Conservation (phyloP, 2,888 invertebrate species). For the Troides aeacus region DNA sequence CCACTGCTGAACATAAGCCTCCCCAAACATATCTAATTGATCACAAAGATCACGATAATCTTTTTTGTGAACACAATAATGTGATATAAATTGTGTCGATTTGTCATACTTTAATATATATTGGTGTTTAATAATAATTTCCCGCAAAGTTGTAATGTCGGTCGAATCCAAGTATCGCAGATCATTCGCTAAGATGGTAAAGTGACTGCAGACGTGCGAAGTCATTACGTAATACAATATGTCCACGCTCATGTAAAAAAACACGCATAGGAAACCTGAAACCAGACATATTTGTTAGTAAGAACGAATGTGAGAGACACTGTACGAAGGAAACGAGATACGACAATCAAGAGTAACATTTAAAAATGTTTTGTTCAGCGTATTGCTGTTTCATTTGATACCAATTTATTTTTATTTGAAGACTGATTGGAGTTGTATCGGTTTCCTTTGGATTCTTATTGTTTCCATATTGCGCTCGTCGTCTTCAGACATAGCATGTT, state of each 20-base stretch:
- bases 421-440: not conserved
- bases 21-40: too few species aligned
- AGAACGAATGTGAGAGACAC: not conserved
- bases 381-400: not conserved
- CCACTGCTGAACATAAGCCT: too few species aligned
- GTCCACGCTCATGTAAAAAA: conserved; percentile 57
- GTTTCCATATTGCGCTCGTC: too few species aligned
- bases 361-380: too few species aligned
- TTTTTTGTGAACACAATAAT: too few species aligned
- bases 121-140: conserved; percentile 59
- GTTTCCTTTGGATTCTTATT: too few species aligned
- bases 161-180: conserved; percentile 42
- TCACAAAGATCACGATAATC: too few species aligned
- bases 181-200: conserved; percentile 51
- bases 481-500: too few species aligned
- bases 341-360: too few species aligned
- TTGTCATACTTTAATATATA: conserved; percentile 56
- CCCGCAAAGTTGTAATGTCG: conserved; percentile 39
- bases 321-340: too few species aligned
- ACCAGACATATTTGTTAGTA: conserved; percentile 29
- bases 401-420: not conserved
- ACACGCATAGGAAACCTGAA: conserved; percentile 59
- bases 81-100: too few species aligned
- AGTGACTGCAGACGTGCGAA: conserved; percentile 59
- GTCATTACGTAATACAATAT: conserved; percentile 59